Evolutionary conservation across 2,888 invertebrate species (phyloP).

Genomic region (Tipula vernalis): DNA sequence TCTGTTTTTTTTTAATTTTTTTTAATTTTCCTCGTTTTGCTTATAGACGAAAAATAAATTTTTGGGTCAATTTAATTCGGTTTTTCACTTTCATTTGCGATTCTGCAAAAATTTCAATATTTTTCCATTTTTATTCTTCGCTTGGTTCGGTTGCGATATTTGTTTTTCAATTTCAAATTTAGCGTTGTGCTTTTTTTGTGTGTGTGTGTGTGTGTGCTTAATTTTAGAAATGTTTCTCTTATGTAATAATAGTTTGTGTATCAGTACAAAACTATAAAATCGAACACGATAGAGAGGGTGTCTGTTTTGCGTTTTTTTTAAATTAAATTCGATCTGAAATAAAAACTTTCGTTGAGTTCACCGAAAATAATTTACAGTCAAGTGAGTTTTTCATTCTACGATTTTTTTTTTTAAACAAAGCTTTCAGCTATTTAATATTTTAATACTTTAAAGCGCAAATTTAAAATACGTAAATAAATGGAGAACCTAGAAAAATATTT

Average conservation of each 20-base stretch:
- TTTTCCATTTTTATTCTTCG: not conserved
- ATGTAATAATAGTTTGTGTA: too few species aligned
- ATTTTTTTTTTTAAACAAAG: not conserved
- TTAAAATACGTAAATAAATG: not conserved
- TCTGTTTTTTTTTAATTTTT: not conserved
- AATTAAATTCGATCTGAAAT: not conserved
- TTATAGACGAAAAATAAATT: not conserved
- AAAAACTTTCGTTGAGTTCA: not conserved
- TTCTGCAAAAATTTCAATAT: not conserved
- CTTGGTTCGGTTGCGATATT: not conserved
- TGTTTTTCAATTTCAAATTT: not conserved
- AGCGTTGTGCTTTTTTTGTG: not conserved
- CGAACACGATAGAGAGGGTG: not conserved
- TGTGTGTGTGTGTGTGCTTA: not conserved
- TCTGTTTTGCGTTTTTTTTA: not conserved
- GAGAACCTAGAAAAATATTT: not conserved
- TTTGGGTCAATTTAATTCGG: not conserved
- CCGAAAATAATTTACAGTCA: not conserved
- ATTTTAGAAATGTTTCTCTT: too few species aligned
- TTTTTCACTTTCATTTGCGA: not conserved
- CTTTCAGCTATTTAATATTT: not conserved
- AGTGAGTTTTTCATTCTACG: not conserved
- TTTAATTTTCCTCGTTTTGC: not conserved
- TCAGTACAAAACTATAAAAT: not conserved
- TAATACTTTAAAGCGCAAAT: too few species aligned